phyloP scores from a whole-genome alignment of 2,113 vertebrate genomes.

The Thomomys bottae region DNA sequence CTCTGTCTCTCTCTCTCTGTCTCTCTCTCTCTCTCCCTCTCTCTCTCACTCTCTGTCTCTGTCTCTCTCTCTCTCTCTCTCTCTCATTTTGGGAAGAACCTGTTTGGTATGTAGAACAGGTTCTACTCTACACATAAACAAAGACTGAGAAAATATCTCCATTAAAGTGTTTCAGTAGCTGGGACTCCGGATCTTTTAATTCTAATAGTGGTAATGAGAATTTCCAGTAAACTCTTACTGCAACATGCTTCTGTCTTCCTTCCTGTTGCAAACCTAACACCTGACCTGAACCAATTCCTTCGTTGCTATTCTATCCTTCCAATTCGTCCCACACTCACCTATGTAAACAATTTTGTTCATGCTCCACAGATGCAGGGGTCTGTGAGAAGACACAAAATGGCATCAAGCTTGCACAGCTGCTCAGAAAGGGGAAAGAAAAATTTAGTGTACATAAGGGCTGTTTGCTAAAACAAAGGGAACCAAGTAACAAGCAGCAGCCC shows the following conservation, averaged over 20 bases:
- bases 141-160: background rate
- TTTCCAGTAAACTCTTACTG: background rate
- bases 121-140: constrained; percentile 4
- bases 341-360: background rate
- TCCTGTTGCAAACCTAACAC: background rate
- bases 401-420: background rate
- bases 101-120: constrained; percentile 34
- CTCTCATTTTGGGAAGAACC: background rate
- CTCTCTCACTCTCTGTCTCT: no score
- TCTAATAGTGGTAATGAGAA: constrained; percentile 30
- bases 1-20: no score
- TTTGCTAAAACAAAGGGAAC: constrained; percentile 9
- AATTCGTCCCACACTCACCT: background rate
- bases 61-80: no score
- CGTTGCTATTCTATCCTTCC: background rate
- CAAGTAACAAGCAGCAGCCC: background rate
- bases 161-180: background rate
- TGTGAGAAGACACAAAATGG: background rate
- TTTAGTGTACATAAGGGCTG: background rate
- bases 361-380: background rate
- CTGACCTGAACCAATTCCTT: background rate
- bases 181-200: constrained; percentile 27
- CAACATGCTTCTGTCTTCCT: background rate
- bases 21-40: no score
- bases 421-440: background rate